Percentiles rank a stretch among this genome's conserved stretches.
These are phyloP conservation scores for Pungitius pungitius DNA, from an alignment of 2,113 vertebrate genomes.

Conservation along the genomic window DNA sequence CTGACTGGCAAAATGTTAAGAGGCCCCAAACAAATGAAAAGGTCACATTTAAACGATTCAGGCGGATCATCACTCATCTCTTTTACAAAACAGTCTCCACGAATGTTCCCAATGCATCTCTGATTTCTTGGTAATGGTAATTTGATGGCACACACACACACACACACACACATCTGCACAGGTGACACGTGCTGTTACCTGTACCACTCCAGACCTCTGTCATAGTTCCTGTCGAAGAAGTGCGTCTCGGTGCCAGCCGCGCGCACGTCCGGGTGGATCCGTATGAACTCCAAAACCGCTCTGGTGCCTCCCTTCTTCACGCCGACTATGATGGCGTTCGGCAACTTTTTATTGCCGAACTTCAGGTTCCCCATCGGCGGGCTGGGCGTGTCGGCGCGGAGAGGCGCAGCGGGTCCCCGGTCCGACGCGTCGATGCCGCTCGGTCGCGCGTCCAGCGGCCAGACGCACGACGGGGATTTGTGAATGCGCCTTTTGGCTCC, in stretches of 20 bases:
- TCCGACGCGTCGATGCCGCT: conserved; percentile 47
- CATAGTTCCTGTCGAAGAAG: conserved; percentile 94
- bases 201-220: conserved; percentile 93
- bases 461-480: conserved; percentile 77
- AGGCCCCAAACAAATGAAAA: background rate
- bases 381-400: conserved; percentile 51
- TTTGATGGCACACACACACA: too few relatives aligned
- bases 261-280: conserved; percentile 91
- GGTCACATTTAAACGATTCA: background rate
- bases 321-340: conserved; percentile 92
- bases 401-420: conserved; percentile 33
- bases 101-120: too few relatives aligned
- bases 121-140: too few relatives aligned
- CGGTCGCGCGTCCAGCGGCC: conserved; percentile 33
- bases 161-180: conserved; percentile 9
- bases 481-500: conserved; percentile 80
- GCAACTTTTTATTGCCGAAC: conserved; percentile 87
- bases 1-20: conserved; percentile 1
- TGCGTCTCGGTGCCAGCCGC: conserved; percentile 92
- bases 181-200: conserved; percentile 80
- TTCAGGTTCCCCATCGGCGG: conserved; percentile 59
- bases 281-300: conserved; percentile 92
- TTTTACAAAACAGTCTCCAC: background rate
- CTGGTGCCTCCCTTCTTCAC: conserved; percentile 94
- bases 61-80: background rate